Evolutionary conservation across 37 sponge, comb jelly and placozoan species (phyloP).

Genomic region (Chondrosia reniformis): DNA sequence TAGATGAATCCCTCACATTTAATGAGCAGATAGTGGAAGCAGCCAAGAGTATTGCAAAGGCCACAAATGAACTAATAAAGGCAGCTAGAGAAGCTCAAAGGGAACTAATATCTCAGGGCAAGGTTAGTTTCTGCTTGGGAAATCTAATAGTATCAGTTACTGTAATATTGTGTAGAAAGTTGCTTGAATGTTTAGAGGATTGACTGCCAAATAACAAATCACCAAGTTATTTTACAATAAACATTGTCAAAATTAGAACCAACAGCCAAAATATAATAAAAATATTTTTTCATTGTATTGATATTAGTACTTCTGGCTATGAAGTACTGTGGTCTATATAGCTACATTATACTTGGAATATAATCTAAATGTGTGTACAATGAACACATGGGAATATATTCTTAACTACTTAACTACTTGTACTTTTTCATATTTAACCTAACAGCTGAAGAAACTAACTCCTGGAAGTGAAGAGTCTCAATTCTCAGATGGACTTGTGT

Average conservation of each 20-base stretch:
- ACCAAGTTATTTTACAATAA: too few relatives aligned
- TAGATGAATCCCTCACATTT: conserved; percentile 16
- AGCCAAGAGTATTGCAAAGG: conserved; percentile 22
- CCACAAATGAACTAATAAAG: conserved; percentile 28
- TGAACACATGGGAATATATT: too few relatives aligned
- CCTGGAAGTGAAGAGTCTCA: conserved; percentile 35
- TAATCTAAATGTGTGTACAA: background rate
- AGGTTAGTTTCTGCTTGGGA: conserved; percentile 2
- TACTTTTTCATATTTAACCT: background rate
- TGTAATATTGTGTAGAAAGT: too few relatives aligned
- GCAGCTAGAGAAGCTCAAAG: conserved; percentile 26
- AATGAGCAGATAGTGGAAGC: conserved; percentile 28
- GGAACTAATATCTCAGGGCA: conserved; percentile 32
- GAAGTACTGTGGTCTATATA: too few relatives aligned
- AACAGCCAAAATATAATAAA: too few relatives aligned
- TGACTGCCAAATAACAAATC: background rate
- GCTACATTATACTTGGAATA: background rate
- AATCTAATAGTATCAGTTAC: too few relatives aligned
- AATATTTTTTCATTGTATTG: too few relatives aligned
- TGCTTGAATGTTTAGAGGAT: too few relatives aligned
- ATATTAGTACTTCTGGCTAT: too few relatives aligned
- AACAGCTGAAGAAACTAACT: conserved; percentile 9
- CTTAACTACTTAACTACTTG: too few relatives aligned
- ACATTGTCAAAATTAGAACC: too few relatives aligned
- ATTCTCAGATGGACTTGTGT: conserved; percentile 53